phyloP scores from a whole-genome alignment of 2,113 vertebrate genomes.

The Mesocricetus auratus region DNA sequence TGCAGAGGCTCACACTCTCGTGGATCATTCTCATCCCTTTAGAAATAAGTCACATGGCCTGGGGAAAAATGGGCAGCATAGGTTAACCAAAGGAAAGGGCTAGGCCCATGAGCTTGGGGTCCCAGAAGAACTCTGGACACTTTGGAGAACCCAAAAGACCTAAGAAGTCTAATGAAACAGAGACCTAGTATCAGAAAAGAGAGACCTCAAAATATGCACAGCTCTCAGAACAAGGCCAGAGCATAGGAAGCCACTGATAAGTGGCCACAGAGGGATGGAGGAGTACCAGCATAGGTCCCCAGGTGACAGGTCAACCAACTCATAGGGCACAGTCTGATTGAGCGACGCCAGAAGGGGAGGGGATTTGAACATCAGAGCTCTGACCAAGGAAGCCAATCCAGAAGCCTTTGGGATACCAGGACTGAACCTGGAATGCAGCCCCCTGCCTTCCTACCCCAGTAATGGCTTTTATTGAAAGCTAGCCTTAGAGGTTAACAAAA shows the following conservation, averaged over 20 bases:
- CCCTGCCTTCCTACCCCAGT: not conserved
- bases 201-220: not conserved
- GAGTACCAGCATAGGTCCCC: not conserved
- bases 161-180: not conserved
- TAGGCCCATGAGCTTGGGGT: not conserved
- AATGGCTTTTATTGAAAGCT: not conserved
- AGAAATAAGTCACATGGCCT: fast-evolving
- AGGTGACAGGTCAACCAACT: not conserved
- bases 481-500: not conserved
- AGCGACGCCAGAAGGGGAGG: not conserved
- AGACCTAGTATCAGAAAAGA: not conserved
- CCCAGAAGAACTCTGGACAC: too few species aligned
- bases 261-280: not conserved
- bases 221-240: not conserved
- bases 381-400: not conserved
- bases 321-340: not conserved
- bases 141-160: not conserved
- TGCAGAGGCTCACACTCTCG: not conserved
- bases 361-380: not conserved
- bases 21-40: not conserved
- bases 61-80: too few species aligned
- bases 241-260: not conserved
- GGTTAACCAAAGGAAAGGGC: too few species aligned
- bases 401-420: not conserved
- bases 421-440: not conserved